Base-by-base conservation (phyloP, 1,140 invertebrate species). In the Teleopsis dalmanni region DNA sequence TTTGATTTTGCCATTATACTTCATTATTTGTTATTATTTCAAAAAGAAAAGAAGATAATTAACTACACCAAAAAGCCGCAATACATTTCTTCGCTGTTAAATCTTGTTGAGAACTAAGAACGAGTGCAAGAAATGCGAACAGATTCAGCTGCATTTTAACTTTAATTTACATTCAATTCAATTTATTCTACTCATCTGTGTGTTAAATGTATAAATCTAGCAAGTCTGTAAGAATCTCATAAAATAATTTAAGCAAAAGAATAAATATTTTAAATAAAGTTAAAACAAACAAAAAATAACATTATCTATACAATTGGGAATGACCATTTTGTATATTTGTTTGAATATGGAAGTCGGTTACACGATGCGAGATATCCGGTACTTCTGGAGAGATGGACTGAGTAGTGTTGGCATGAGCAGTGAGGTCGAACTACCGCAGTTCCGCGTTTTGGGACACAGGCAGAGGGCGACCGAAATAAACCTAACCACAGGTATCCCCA, bases 281-380 rank as follows among this genome's bases (percentile, higher is more conserved):
- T 42, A 50, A 41, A 40, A 40, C 0, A 29, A 41, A 49, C 34
- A 25, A 16, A n/a, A 36, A 47, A 47, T 37, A 13, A 27, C 22
- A 37, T 16, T 41, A 35, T 47, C 45, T 19, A 48, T 16, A 11
- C 11, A 49, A 49, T 51, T 36, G 74, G 75, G 74, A 76, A 74
- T 76, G 74, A 75, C 73, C 72, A 70, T 74, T 76, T 74, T 76
- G 33, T 52, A 44, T 52, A 55, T 75, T 75, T 42, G 31, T 43
- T 29, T 43, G 27, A 29, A 43, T 43, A 43, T 43, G 73, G 72
- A 73, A 89, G 91, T 94, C 85, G 91, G 91, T 79, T 95, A 95
- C 84, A 91, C 88, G 78, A 94, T 91, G 84, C 86, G 85, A 78
- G 92, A 96, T 83, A 95, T 96, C 79, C 84, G 86, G 74, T 96